Conservation (phyloP, 2,797 vertebrate species). For the Karalla daura region DNA sequence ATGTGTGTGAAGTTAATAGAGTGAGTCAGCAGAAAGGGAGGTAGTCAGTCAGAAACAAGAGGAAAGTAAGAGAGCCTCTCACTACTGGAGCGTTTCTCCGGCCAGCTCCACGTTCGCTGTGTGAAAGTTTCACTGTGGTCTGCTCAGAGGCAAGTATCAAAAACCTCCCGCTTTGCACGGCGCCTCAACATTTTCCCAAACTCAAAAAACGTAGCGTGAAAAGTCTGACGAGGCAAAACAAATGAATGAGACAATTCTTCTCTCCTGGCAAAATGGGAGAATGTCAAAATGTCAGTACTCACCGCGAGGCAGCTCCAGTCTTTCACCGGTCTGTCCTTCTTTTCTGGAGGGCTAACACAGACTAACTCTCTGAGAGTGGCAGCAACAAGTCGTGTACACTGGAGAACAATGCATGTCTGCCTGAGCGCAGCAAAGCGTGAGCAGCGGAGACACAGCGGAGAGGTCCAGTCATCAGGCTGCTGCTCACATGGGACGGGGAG, state of each 20-base stretch:
- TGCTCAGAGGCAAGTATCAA: background rate
- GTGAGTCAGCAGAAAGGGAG: slow-evolving; percentile 72
- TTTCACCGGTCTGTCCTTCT: slow-evolving; percentile 26
- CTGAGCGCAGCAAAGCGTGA: slow-evolving; percentile 61
- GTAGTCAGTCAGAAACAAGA: slow-evolving; percentile 48
- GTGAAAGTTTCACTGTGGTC: background rate
- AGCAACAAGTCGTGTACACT: slow-evolving; percentile 76
- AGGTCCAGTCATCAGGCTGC: slow-evolving; percentile 73
- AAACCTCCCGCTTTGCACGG: background rate
- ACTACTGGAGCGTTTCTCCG: slow-evolving; percentile 21
- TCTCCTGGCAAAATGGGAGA: slow-evolving; percentile 2
- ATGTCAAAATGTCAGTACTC: slow-evolving; percentile 54
- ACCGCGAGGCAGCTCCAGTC: slow-evolving; percentile 52
- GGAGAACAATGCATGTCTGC: slow-evolving; percentile 81
- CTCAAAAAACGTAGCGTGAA: background rate
- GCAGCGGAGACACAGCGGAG: slow-evolving; percentile 71
- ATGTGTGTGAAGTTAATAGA: slow-evolving; percentile 64
- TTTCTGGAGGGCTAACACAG: slow-evolving; percentile 31
- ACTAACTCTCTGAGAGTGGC: slow-evolving; percentile 51
- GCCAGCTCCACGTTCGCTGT: slow-evolving; percentile 6
- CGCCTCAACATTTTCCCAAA: background rate
- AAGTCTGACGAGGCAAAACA: slow-evolving; percentile 9
- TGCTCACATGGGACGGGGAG: slow-evolving; percentile 71
- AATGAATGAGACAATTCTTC: slow-evolving; percentile 53
- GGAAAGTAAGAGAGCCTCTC: slow-evolving; percentile 4